Evolutionary conservation across 1,140 invertebrate species (phyloP).

Genomic region (Reticulitermes speratus): DNA sequence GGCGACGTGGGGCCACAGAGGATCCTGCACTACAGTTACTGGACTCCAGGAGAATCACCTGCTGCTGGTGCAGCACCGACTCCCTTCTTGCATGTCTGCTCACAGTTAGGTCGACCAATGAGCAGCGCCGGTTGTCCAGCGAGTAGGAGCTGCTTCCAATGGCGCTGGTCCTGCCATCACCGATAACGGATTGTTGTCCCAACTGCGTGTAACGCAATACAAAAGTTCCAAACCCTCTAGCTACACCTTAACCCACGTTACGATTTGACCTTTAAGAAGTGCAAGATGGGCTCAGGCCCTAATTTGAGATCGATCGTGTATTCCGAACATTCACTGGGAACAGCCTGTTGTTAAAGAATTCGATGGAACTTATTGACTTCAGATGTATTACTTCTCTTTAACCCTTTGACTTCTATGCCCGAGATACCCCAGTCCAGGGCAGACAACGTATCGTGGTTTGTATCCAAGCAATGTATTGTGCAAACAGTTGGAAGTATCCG

Average conservation of each 20-base stretch:
- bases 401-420: no score
- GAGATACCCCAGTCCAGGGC: no score
- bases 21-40: background rate
- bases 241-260: background rate
- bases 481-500: no score
- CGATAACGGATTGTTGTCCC: slow-evolving; percentile 5
- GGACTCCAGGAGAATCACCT: background rate
- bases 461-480: no score
- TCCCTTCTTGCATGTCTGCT: slow-evolving; percentile 24
- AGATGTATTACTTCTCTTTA: no score
- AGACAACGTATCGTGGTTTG: no score
- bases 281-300: no score
- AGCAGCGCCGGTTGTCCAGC: slow-evolving; percentile 22
- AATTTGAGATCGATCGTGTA: no score
- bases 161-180: slow-evolving; percentile 11
- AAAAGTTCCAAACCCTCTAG: background rate
- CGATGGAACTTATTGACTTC: no score
- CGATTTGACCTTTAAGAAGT: no score
- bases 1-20: background rate
- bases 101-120: slow-evolving; percentile 27
- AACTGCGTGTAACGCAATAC: slow-evolving; percentile 10
- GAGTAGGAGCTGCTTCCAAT: background rate
- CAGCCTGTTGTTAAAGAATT: no score
- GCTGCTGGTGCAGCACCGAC: background rate
- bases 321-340: no score